Conservation (phyloP, 2,888 invertebrate species). For the Orgyia antiqua region DNA sequence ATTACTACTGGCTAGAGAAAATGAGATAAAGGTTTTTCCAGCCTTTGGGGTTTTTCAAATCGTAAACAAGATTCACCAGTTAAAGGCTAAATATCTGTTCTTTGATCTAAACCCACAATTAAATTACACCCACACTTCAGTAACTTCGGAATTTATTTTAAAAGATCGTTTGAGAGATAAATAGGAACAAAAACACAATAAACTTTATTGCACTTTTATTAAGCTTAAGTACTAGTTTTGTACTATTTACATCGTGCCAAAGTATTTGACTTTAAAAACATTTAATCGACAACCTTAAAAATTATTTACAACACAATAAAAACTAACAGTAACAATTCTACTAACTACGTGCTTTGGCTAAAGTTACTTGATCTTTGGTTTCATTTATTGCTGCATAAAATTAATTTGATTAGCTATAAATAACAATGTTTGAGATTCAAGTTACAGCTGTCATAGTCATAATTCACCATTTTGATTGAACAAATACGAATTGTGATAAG, state of each 20-base stretch:
- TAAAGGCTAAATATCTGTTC: too few relatives aligned
- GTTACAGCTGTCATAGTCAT: too few relatives aligned
- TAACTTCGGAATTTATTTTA: too few relatives aligned
- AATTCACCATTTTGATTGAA: too few relatives aligned
- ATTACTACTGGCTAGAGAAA: too few relatives aligned
- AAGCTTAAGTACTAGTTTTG: constrained; percentile 44
- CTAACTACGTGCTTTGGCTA: constrained; percentile 43
- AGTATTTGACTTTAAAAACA: constrained; percentile 45
- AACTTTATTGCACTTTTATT: constrained; percentile 62
- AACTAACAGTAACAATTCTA: constrained; percentile 51
- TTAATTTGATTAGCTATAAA: constrained; percentile 5
- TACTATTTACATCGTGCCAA: constrained; percentile 69
- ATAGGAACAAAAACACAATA: constrained; percentile 11
- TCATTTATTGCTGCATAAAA: constrained; percentile 22
- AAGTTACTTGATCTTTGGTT: constrained; percentile 40
- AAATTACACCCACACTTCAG: too few relatives aligned
- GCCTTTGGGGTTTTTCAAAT: too few relatives aligned
- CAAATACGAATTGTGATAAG: too few relatives aligned
- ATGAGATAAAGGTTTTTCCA: too few relatives aligned
- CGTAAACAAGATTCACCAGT: too few relatives aligned
- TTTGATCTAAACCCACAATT: too few relatives aligned
- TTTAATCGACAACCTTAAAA: constrained; percentile 43
- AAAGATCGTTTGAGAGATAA: too few relatives aligned
- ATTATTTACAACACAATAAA: constrained; percentile 57
- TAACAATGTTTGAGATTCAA: not conserved